Base-by-base conservation (phyloP, 2,888 invertebrate species). In the Parnassius apollo region DNA sequence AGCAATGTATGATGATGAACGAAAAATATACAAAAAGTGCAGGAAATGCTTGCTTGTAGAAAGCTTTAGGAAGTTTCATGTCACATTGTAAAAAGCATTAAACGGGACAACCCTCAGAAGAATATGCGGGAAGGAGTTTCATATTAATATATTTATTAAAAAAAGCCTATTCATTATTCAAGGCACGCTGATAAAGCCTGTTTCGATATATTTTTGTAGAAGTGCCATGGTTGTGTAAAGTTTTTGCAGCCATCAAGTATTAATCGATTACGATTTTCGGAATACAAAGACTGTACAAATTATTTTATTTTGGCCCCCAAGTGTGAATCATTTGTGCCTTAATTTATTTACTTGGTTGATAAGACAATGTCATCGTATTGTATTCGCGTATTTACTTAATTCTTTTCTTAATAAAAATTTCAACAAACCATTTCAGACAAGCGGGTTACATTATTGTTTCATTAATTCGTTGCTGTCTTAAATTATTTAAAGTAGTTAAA, bases 351-450 rank as follows among this genome's bases (percentile, higher is more conserved):
- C 64, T 49, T 71, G 68, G 69, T 68, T 71, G 75, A 78, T 77
- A 79, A 72, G 70, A 78, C 78, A 81, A 82, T 80, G 76, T 71
- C 74, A 77, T 60, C 52, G 64, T 60, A 60, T 60, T 42, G 60
- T 60, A 57, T 60, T 52, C 59, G 13, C 35, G 42, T 53, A 49
- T 57, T 64, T 49, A 57, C 46, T 45, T 48, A 48, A 59, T 60
- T 49, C 49, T 60, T 57, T 54, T 48, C 57, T 57, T 60, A 60
- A 64, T 57, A 60, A 57, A 64, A 57, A 42, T 60, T 60, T 60
- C 51, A 53, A 49, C 57, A 48, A 25, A 18, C 57, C 60, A 53
- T 57, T 49, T 60, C 57, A 44, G 57, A 48, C 51, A 56, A 51
- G 63, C 9, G 50, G 25, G 13, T 46, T 42, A 55, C 56, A 52